Evolutionary conservation across 2,797 vertebrate species (phyloP), one percentile per base, ranked within the genome.

Genomic region (Acanthopagrus latus): DNA sequence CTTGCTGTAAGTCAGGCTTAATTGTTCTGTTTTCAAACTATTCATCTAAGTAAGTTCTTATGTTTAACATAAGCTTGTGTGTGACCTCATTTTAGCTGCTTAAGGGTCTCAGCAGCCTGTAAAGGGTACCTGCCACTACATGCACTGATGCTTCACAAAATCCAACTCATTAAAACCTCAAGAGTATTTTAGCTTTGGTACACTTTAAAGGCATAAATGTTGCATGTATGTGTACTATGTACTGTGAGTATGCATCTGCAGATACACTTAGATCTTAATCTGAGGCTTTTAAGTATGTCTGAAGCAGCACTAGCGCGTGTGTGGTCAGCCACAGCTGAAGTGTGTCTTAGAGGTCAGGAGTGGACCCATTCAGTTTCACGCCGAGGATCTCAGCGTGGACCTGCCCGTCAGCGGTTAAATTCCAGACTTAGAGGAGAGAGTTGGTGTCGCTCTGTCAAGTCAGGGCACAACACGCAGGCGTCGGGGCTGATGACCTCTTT

Each of bases 51-150:
- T 65, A 55, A 23, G 54, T 74, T 57, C 18, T 60, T 69, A 47
- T 54, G 65, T 74, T 54, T 48, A 70, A 29, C 60, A 64, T 69
- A 10, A 64, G 69, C 46, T 75, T 76, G 17, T 73, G 59, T 78
- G 38, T 75, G 47, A 78, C 50, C 70, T 76, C 1, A 2, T 23
- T 50, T 46, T 50, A 68, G 74, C 86, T 87, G 88, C 83, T 86
- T 67, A 41, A 67, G 72, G 74, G 82, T 78, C 59, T 91, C 82
- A 82, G 62, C 74, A 79, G 76, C 52, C 38, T 87, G 78, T 86
- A 71, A 86, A 87, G 55, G 51, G 46, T 87, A 80, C 83, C 78
- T 90, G 86, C 46, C 67, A 71, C 71, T 71, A 84, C 84, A 87
- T 73, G 88, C 57, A 74, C 46, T 70, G 66, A 64, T 69, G 71